Evolutionary conservation across 2,113 vertebrate species (phyloP).

Genomic region (Phocoena phocoena): DNA sequence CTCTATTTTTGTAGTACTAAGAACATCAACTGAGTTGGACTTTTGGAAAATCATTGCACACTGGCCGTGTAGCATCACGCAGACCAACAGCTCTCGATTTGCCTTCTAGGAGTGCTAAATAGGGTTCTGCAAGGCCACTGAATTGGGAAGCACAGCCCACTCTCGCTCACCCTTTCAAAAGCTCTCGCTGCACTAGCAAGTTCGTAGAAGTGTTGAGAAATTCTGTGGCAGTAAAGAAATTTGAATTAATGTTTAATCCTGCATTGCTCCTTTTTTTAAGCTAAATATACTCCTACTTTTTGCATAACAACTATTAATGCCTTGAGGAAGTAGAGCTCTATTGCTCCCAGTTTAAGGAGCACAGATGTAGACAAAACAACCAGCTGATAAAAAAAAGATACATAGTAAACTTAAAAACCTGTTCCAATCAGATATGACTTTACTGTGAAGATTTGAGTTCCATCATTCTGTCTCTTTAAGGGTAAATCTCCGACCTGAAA

Average conservation of each 20-base stretch:
- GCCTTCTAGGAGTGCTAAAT: conserved; percentile 14
- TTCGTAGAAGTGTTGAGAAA: neutral
- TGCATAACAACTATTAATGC: neutral
- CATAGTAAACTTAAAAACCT: neutral
- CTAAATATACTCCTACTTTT: neutral
- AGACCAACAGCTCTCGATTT: neutral
- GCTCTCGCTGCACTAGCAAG: neutral
- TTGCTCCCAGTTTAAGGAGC: neutral
- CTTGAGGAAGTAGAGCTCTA: neutral
- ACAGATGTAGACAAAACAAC: neutral
- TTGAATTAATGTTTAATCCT: neutral
- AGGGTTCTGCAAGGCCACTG: neutral
- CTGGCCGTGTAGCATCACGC: neutral
- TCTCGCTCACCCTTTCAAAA: neutral
- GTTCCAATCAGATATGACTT: neutral
- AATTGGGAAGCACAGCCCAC: neutral
- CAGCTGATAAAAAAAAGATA: neutral
- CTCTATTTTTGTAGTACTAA: neutral
- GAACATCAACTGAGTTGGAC: neutral
- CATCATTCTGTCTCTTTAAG: neutral
- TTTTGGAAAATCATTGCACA: neutral
- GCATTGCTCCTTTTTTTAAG: neutral
- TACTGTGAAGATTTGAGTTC: neutral
- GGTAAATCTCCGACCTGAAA: neutral
- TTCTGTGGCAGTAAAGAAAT: neutral